Base-by-base conservation (phyloP, 2,797 vertebrate genomes). In the Catostomus latipinnis region DNA sequence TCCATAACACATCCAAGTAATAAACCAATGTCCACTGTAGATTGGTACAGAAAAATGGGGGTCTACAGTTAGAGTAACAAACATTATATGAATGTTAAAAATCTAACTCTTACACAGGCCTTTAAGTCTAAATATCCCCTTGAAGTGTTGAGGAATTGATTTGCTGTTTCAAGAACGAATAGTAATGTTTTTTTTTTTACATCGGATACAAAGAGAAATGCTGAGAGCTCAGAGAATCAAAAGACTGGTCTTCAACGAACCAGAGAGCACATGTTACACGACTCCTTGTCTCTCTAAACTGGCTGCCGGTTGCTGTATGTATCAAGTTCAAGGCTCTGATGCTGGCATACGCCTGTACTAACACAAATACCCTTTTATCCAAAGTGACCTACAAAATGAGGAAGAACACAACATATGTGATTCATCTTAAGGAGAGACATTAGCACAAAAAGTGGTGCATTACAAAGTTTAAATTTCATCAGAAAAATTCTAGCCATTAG, bases 201-300 rank as follows among this genome's bases (percentile, higher is more conserved):
- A 89, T 90, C 87, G 89, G 90, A 88, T 78, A 82, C 80, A 93
- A 84, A 91, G 84, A 86, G 88, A 92, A 92, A 88, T 67, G 91
- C 92, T 91, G 89, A 93, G 90, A 91, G 77, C 89, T 90, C 78
- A 89, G 86, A 79, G 88, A 92, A 89, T 88, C 83, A 84, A 88
- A 80, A 86, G 88, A 90, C 87, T 84, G 72, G 34, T 34, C 34
- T 90, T 92, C 57, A 67, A 48, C 60, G 69, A 60, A 87, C 83
- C 85, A 86, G 88, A 90, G 89, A 90, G 83, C 88, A 76, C 65
- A 80, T 57, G 11, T 34, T 34, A 34, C 4, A 34, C 3, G 2
- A 34, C 34, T 34, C 34, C 34, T 34, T 34, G 34, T 34, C 34
- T 34, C 34, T 34, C 34, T 34, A 34, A 34, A 34, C 34, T 34